Evolutionary conservation across 2,797 vertebrate species (phyloP).

Genomic region (Limosa lapponica): DNA sequence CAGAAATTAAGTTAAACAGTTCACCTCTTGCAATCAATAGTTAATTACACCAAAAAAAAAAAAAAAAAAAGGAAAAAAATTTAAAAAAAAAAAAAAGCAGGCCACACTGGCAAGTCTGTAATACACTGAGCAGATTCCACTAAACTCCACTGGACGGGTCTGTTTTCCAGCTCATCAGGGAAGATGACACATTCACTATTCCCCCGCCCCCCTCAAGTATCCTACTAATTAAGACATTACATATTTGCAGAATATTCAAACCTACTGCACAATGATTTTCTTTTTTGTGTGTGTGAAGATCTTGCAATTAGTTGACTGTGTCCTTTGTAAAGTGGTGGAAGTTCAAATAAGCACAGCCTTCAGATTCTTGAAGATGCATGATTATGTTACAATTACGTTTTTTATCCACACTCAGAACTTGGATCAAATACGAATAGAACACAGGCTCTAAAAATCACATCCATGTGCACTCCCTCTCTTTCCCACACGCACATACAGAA

Average conservation of each 20-base stretch:
- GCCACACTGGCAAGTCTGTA: background rate
- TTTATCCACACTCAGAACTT: background rate
- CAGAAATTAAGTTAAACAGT: slow-evolving; percentile 13
- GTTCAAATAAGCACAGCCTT: slow-evolving; percentile 54
- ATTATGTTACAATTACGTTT: background rate
- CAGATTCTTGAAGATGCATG: slow-evolving; percentile 66
- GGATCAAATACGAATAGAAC: background rate
- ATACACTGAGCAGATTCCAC: background rate
- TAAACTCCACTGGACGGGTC: slow-evolving; percentile 8
- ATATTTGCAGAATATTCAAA: background rate
- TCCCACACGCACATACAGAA: background rate
- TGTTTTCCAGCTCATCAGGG: slow-evolving; percentile 19
- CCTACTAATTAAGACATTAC: background rate
- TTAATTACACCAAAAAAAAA: background rate
- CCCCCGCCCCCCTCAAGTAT: background rate
- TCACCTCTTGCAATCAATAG: slow-evolving; percentile 8
- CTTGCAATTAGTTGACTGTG: background rate
- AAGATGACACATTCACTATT: background rate
- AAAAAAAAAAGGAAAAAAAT: background rate
- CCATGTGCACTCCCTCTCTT: background rate
- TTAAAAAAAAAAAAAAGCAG: background rate
- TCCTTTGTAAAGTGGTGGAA: background rate
- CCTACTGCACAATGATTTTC: background rate
- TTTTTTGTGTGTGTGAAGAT: background rate
- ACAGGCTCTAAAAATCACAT: background rate